Conservation (phyloP, 2,888 invertebrate genomes). For the Syrista parreyssii region DNA sequence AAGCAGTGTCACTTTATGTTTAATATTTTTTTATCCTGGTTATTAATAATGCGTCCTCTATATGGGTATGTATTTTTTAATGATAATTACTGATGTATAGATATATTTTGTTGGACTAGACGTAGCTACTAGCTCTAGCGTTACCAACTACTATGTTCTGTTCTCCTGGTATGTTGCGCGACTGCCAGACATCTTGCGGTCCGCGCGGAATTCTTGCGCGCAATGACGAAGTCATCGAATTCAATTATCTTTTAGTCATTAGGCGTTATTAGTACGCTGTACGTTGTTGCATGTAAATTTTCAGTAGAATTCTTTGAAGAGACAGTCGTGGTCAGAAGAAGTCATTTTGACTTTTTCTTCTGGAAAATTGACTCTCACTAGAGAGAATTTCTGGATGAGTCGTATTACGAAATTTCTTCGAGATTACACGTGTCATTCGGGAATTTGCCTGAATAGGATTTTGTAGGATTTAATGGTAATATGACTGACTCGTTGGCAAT, state of each 20-base stretch:
- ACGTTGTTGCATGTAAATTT: not conserved
- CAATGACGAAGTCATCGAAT: not conserved
- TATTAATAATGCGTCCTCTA: not conserved
- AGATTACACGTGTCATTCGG: not conserved
- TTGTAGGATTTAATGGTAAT: not conserved
- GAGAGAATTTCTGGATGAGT: not conserved
- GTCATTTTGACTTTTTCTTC: not conserved
- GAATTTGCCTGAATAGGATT: not conserved
- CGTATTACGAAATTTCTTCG: not conserved
- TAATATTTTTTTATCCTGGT: not conserved
- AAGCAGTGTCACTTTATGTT: not conserved
- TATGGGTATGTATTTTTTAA: not conserved
- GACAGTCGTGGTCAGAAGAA: not conserved
- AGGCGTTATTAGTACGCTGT: not conserved
- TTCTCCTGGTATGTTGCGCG: constrained; percentile 43
- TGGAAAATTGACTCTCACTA: not conserved
- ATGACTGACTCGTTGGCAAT: not conserved
- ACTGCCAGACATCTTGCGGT: constrained; percentile 49
- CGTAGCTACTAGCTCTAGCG: not conserved
- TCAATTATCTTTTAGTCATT: not conserved
- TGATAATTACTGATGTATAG: not conserved
- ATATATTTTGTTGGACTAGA: not conserved
- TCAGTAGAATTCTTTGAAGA: not conserved
- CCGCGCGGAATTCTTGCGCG: constrained; percentile 35
- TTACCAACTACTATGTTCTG: constrained; percentile 20